Percentiles rank a stretch among this genome's conserved stretches.
These are phyloP conservation scores for Myocastor coypus DNA, from an alignment of 2,113 vertebrate species.

Conservation along the genomic window DNA sequence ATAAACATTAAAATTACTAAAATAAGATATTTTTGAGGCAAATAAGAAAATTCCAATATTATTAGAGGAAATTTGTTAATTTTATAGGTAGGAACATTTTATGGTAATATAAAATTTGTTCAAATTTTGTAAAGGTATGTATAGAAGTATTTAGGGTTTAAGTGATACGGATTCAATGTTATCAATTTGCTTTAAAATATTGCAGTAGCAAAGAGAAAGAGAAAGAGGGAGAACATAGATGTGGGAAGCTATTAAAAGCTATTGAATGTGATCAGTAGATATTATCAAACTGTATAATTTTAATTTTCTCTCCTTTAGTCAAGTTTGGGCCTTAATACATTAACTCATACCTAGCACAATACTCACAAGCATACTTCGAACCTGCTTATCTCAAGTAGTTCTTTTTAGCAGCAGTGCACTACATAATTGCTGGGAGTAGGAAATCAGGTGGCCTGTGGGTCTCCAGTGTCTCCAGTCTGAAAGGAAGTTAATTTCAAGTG, in stretches of 20 bases:
- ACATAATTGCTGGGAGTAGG: background rate
- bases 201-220: slow-evolving; percentile 3
- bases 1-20: background rate
- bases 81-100: background rate
- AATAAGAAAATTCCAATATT: slow-evolving; percentile 11
- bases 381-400: background rate
- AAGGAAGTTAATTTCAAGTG: background rate
- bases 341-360: background rate
- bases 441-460: background rate
- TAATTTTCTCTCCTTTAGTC: background rate
- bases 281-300: background rate
- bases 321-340: background rate
- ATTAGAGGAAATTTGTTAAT: slow-evolving; percentile 13
- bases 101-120: background rate
- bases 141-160: background rate
- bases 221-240: background rate
- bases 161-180: background rate
- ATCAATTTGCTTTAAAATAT: slow-evolving; percentile 43
- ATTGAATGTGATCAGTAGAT: background rate
- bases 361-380: background rate
- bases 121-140: background rate
- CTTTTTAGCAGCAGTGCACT: background rate
- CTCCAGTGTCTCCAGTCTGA: background rate
- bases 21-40: background rate
- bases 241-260: background rate